Conservation (phyloP, 2,888 invertebrate genomes). For the Eurytoma adleriae region DNA sequence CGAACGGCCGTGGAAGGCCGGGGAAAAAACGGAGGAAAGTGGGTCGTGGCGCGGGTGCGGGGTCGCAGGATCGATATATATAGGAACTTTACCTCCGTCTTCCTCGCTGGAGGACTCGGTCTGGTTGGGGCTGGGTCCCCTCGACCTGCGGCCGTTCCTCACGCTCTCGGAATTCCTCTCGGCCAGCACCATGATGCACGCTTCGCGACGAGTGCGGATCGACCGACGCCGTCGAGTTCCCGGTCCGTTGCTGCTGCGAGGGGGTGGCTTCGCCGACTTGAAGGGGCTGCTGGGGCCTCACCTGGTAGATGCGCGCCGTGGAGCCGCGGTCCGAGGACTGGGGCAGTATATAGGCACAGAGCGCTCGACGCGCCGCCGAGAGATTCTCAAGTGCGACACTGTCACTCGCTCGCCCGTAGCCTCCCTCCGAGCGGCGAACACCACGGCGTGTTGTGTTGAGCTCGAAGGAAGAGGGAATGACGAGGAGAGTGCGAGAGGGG, state of each 20-base stretch:
- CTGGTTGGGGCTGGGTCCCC: conserved; percentile 94
- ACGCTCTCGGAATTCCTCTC: conserved; percentile 90
- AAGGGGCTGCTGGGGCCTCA: too few species aligned
- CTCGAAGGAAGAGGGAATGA: background rate
- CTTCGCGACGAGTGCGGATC: background rate
- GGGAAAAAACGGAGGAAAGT: background rate
- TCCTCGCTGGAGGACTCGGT: conserved; percentile 91
- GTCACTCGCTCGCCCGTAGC: conserved; percentile 5
- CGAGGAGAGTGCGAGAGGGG: conserved; percentile 5
- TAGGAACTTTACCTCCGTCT: conserved; percentile 83
- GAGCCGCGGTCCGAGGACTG: background rate
- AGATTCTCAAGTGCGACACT: background rate
- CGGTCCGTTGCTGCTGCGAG: background rate
- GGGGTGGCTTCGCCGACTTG: background rate
- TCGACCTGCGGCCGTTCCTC: conserved; percentile 91
- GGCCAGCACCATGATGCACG: conserved; percentile 86
- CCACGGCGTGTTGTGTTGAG: background rate
- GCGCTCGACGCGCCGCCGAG: too few species aligned
- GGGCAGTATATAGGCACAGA: too few species aligned
- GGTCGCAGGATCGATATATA: conserved; percentile 19
- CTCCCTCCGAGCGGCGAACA: background rate
- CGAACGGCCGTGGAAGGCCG: background rate
- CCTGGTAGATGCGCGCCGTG: background rate
- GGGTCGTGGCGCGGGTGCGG: background rate
- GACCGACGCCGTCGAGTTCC: background rate